Evolutionary conservation across 2,797 vertebrate genomes (phyloP).

Genomic region (Atherinosoma microstoma): DNA sequence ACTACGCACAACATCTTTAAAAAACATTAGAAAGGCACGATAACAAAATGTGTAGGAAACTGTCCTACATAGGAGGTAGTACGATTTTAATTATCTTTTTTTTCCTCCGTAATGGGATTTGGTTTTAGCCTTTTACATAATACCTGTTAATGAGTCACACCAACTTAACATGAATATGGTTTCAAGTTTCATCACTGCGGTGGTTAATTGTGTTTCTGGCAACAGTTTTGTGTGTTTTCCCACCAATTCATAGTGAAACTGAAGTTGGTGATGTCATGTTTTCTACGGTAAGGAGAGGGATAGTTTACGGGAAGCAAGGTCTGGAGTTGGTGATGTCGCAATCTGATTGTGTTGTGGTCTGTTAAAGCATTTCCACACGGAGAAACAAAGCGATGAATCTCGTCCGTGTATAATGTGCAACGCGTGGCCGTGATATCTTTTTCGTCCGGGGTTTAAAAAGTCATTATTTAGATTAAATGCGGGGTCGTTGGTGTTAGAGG

Average conservation of each 20-base stretch:
- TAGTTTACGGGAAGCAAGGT: slow-evolving; percentile 70
- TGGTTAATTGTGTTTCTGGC: not conserved
- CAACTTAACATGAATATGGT: slow-evolving; percentile 45
- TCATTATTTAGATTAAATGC: slow-evolving; percentile 37
- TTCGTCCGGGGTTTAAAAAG: not conserved
- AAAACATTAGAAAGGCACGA: slow-evolving; percentile 1
- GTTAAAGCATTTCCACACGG: slow-evolving; percentile 9
- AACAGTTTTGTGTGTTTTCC: not conserved
- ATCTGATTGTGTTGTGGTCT: slow-evolving; percentile 49
- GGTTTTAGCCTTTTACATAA: slow-evolving; percentile 14
- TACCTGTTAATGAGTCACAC: not conserved
- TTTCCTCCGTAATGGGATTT: not conserved
- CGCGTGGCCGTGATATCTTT: slow-evolving; percentile 12
- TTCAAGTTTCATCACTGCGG: slow-evolving; percentile 44
- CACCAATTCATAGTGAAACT: slow-evolving; percentile 22
- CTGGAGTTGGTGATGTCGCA: slow-evolving; percentile 75
- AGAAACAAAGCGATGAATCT: slow-evolving; percentile 3
- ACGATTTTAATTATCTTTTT: not conserved
- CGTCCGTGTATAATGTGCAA: slow-evolving; percentile 17
- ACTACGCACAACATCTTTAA: slow-evolving; percentile 30
- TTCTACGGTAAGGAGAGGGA: slow-evolving; percentile 66
- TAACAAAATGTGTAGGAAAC: not conserved
- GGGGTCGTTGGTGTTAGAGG: slow-evolving; percentile 25
- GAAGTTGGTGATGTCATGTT: slow-evolving; percentile 76
- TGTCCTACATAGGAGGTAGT: not conserved